phyloP scores from a whole-genome alignment of 2,113 vertebrate species.

The Phasianus colchicus region DNA sequence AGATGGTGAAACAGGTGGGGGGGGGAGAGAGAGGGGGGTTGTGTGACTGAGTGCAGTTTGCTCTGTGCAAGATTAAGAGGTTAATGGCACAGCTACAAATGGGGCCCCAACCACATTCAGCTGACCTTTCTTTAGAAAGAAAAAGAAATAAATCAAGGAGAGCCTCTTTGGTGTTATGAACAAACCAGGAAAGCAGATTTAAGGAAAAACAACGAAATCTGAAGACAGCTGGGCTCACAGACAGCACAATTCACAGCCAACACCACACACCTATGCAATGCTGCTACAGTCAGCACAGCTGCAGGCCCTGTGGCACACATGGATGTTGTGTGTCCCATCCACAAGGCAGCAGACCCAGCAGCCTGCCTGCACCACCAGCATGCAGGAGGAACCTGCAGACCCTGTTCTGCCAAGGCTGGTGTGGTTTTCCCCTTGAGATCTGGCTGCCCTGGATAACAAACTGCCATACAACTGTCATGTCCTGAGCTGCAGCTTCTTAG shows the following conservation, averaged over 20 bases:
- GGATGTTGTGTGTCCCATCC: fast-evolving
- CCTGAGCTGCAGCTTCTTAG: too few species aligned
- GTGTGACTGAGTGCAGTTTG: fast-evolving
- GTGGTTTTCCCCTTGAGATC: not conserved
- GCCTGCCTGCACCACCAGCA: not conserved
- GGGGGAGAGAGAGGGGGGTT: too few species aligned
- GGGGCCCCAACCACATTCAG: not conserved
- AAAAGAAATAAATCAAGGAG: not conserved
- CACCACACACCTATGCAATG: fast-evolving
- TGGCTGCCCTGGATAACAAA: not conserved
- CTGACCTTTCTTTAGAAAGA: not conserved
- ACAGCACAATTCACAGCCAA: not conserved
- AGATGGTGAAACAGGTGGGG: not conserved
- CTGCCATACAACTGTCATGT: not conserved
- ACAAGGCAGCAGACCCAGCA: not conserved
- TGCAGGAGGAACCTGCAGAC: not conserved
- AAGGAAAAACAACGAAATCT: not conserved
- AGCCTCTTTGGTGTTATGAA: not conserved
- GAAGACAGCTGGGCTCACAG: not conserved
- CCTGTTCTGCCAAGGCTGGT: not conserved
- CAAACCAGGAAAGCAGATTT: not conserved
- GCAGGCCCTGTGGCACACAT: not conserved
- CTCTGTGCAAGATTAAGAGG: not conserved
- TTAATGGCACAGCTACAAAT: not conserved
- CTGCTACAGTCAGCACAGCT: not conserved